A percentile compares a stretch with the other conserved stretches of the same genome.
Evolutionary conservation across 2,113 vertebrate genomes (phyloP).

Genomic region (Phoenicopterus ruber): DNA sequence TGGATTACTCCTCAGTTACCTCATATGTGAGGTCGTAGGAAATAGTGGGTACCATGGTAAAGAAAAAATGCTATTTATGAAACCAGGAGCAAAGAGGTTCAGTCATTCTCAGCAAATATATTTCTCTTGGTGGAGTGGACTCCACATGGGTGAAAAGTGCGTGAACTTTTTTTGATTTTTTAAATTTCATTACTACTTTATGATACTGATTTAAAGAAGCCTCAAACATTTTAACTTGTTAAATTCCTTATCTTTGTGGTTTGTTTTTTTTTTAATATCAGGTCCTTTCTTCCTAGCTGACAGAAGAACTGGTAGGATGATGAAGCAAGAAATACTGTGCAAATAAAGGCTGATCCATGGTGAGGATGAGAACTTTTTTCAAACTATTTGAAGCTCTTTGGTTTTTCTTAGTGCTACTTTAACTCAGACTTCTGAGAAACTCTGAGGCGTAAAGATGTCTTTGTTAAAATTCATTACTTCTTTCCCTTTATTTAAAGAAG

Average conservation of each 20-base stretch:
- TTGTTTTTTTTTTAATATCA: not conserved
- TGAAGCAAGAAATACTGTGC: not conserved
- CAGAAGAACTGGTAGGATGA: not conserved
- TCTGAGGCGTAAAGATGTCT: not conserved
- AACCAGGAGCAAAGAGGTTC: not conserved
- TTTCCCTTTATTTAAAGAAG: not conserved
- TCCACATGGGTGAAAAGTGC: not conserved
- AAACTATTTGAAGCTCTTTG: not conserved
- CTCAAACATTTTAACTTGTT: not conserved
- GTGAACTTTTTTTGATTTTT: not conserved
- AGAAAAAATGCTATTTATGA: not conserved
- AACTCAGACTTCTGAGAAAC: not conserved
- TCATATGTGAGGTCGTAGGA: not conserved
- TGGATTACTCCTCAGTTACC: not conserved
- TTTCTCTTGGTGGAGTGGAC: not conserved
- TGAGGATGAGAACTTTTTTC: not conserved
- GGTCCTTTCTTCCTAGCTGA: not conserved
- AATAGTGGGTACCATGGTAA: not conserved
- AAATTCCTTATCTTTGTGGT: not conserved
- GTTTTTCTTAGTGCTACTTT: not conserved
- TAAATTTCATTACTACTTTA: not conserved
- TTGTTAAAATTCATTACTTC: conserved; percentile 13
- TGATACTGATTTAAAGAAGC: not conserved
- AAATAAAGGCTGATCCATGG: not conserved
- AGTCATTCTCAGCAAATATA: not conserved